These are phyloP conservation scores for Tigriopus japonicus DNA, from an alignment of 1,140 invertebrate genomes.

Conservation along the genomic window DNA sequence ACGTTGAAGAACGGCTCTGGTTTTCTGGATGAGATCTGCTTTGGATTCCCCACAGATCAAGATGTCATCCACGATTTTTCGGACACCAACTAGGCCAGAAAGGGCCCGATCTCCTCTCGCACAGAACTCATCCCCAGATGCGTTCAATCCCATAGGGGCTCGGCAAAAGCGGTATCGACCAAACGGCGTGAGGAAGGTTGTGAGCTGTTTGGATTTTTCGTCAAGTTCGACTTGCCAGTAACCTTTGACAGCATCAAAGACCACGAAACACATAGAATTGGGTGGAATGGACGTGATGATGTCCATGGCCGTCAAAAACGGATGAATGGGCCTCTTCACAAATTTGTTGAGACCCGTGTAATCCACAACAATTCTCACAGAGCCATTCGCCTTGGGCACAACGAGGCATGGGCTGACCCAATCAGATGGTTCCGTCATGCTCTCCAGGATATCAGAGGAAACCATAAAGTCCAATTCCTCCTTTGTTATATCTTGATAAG, in stretches of 20 bases:
- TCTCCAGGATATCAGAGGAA: neutral
- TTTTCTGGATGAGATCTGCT: neutral
- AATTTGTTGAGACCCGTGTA: slow-evolving; percentile 22
- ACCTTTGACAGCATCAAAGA: slow-evolving; percentile 19
- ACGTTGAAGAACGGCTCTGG: neutral
- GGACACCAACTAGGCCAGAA: slow-evolving; percentile 7
- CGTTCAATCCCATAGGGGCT: neutral
- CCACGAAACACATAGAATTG: slow-evolving; percentile 13
- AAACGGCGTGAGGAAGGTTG: neutral
- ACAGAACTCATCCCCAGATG: neutral
- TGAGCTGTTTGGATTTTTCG: neutral
- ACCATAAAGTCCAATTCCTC: neutral
- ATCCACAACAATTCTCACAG: slow-evolving; percentile 27
- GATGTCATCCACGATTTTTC: slow-evolving; percentile 16
- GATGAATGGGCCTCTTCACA: slow-evolving; percentile 20
- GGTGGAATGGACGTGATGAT: slow-evolving; percentile 12
- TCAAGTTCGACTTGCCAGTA: neutral
- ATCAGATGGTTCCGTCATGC: neutral
- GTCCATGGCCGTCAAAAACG: slow-evolving; percentile 19
- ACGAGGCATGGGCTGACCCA: neutral
- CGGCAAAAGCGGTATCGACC: neutral
- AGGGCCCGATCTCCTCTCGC: slow-evolving; percentile 16
- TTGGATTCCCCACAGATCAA: slow-evolving; percentile 7
- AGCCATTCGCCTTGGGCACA: slow-evolving; percentile 24
- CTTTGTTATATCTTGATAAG: neutral